Base-by-base conservation (phyloP, 2,888 invertebrate species). In the Tetramorium bicarinatum region DNA sequence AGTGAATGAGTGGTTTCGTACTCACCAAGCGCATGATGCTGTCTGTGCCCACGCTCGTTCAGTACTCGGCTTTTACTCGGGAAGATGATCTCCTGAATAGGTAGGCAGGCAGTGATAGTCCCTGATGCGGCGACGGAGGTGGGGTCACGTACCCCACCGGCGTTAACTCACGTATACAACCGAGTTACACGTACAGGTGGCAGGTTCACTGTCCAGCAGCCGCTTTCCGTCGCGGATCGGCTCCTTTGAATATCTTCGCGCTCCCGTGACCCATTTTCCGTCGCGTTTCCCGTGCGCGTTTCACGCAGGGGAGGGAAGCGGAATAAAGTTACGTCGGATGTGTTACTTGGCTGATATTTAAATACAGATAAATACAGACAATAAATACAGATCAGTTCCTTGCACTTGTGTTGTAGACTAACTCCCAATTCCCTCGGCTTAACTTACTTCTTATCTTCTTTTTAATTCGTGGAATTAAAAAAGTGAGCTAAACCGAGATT, bases 21-120 rank as follows among this genome's bases (percentile, higher is more conserved):
- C 95, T 94, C 94, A 94, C 95, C 95, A 93, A 94, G 93, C 93
- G 94, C 95, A 95, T 95, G 94, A 94, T 95, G 94, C 93, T 93
- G 93, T 94, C 94, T 93, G 91, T 92, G 92, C 87, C 88, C 87
- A 88, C 86, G 71, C 83, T 87, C 86, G 89, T 85, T 85, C 83
- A 84, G 90, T 85, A 91, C 91, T 90, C 91, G 91, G 93, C 93
- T 94, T 94, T 93, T 93, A 94, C 91, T 89, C 87, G 66, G 84
- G 88, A 90, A 89, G 90, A 92, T 91, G 90, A 92, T 93, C 90
- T 87, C 86, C 83, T 47, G 66, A 67, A 67, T 71, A 80, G 85
- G 66, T 62, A 54, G 49, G 72, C 15, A 77, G 75, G 85, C 41
- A 85, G 90, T 54, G 90, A 90, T 88, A 90, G 90, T 88, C 85